Conservation (phyloP, 2,888 invertebrate species). For the Hololepta plana region DNA sequence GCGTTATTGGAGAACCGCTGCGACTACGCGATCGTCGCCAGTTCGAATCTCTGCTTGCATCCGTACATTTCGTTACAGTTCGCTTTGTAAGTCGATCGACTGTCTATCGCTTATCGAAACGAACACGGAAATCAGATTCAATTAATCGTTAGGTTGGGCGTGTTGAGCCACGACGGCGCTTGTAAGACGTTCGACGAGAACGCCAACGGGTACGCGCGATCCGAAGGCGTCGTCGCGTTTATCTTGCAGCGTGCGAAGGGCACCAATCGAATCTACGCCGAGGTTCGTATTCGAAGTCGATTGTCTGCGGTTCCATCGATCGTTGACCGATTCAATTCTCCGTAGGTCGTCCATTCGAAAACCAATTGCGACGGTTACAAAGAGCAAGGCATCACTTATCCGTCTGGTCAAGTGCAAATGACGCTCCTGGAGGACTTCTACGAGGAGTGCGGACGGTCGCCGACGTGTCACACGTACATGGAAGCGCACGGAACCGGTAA, state of each 20-base stretch:
- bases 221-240: constrained; percentile 56
- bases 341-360: constrained; percentile 10
- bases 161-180: constrained; percentile 63
- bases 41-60: constrained; percentile 65
- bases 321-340: background rate
- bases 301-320: background rate
- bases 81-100: constrained; percentile 30
- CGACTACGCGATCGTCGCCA: constrained; percentile 76
- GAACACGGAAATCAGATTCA: no score
- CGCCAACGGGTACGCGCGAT: constrained; percentile 63
- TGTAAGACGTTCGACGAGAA: constrained; percentile 81
- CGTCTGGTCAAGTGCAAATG: constrained; percentile 31
- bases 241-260: constrained; percentile 46
- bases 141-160: constrained; percentile 35
- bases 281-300: constrained; percentile 8
- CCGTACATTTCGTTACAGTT: constrained; percentile 78
- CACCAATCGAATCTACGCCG: constrained; percentile 31
- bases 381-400: constrained; percentile 11
- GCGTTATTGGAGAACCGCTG: constrained; percentile 62
- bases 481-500: constrained; percentile 69
- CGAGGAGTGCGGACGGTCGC: constrained; percentile 46
- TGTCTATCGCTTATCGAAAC: constrained; percentile 76
- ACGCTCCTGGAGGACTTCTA: constrained; percentile 38
- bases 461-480: constrained; percentile 48
- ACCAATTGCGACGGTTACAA: constrained; percentile 10